phyloP scores from a whole-genome alignment of 2,797 vertebrate species.

The Mionectes olivaceus region DNA sequence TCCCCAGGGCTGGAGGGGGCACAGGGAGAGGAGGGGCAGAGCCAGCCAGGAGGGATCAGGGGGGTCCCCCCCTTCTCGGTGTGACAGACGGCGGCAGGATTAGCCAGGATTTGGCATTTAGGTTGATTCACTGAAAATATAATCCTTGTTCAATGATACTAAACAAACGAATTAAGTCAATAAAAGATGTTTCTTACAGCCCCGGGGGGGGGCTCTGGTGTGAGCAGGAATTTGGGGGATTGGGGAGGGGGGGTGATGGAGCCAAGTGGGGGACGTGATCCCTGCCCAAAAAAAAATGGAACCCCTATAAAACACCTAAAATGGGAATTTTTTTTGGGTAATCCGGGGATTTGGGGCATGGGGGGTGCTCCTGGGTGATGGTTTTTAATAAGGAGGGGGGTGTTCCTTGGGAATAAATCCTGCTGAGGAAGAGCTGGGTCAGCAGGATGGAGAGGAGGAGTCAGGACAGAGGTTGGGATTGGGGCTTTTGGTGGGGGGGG shows the following conservation, averaged over 20 bases:
- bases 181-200: slow-evolving; percentile 22
- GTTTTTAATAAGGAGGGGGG: not conserved
- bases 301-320: not conserved
- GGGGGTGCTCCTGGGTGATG: not conserved
- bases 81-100: not conserved
- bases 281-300: not conserved
- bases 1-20: not conserved
- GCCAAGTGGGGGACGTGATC: fast-evolving
- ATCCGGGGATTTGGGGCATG: not conserved
- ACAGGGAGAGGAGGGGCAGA: not conserved
- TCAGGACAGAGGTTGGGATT: not conserved
- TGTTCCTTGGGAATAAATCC: not conserved
- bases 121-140: slow-evolving; percentile 15
- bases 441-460: not conserved
- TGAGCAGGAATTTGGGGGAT: too few species aligned
- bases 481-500: not conserved
- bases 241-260: not conserved
- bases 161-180: slow-evolving; percentile 11
- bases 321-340: not conserved
- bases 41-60: not conserved
- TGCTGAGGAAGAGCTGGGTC: not conserved
- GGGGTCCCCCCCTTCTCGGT: too few species aligned
- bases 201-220: not conserved
- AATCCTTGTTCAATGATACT: slow-evolving; percentile 29
- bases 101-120: not conserved